phyloP scores from a whole-genome alignment of 2,797 vertebrate genomes.

The Propithecus perrieri region DNA sequence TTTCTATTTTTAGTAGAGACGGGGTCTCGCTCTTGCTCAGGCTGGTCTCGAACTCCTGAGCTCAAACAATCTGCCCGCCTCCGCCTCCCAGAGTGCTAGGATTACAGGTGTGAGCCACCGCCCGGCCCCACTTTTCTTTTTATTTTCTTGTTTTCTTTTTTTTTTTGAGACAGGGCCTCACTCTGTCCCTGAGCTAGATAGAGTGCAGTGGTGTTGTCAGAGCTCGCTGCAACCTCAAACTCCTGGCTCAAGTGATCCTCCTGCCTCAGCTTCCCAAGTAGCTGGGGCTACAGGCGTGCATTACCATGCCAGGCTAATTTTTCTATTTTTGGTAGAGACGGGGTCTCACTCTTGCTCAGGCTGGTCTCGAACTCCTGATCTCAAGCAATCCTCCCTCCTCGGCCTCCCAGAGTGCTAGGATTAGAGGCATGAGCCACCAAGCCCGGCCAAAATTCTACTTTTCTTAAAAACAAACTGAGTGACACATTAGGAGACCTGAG shows the following conservation, averaged over 20 bases:
- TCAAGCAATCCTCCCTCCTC: not conserved
- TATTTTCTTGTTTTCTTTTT: not conserved
- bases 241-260: not conserved
- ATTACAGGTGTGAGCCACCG: no score
- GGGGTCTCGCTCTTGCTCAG: no score
- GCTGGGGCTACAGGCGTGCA: not conserved
- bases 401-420: not conserved
- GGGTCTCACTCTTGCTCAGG: not conserved
- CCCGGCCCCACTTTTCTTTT: no score
- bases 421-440: not conserved
- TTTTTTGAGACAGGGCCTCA: not conserved
- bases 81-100: no score
- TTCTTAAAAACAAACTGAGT: not conserved
- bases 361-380: not conserved
- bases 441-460: not conserved
- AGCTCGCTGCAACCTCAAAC: not conserved
- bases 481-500: not conserved
- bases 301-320: not conserved
- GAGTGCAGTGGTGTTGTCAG: not conserved
- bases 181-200: not conserved
- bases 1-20: no score
- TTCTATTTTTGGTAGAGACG: not conserved
- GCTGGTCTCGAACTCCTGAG: no score
- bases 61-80: no score
- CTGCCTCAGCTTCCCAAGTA: not conserved